These are phyloP conservation scores for Meta bourneti DNA, from an alignment of 2,888 invertebrate genomes.

Conservation along the genomic window DNA sequence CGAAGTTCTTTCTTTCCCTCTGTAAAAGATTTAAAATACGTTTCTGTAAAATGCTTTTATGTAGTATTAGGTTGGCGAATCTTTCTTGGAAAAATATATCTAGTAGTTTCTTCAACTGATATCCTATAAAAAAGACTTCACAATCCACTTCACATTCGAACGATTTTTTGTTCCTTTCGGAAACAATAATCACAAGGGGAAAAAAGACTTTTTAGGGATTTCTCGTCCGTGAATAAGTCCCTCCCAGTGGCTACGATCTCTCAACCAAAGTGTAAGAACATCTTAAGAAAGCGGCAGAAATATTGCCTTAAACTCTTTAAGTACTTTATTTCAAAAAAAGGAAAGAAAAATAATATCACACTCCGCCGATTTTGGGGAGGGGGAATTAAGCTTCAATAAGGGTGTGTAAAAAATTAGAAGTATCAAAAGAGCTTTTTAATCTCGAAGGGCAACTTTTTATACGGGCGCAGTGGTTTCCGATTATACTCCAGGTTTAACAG, in stretches of 20 bases:
- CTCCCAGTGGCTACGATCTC: not conserved
- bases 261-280: not conserved
- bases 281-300: not conserved
- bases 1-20: not conserved
- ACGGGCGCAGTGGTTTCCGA: no score
- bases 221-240: not conserved
- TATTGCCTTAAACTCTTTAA: constrained; percentile 23
- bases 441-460: no score
- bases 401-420: no score
- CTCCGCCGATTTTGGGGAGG: not conserved
- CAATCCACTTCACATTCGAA: not conserved
- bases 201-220: not conserved
- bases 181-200: not conserved
- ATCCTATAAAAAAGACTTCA: not conserved
- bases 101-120: not conserved
- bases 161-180: not conserved
- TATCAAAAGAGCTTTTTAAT: no score
- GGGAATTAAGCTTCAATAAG: no score
- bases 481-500: no score
- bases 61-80: not conserved
- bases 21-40: not conserved
- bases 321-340: not conserved
- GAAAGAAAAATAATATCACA: not conserved
- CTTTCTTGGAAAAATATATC: not conserved
- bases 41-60: not conserved